A percentile compares a stretch with the other conserved stretches of the same genome.
phyloP scores from a whole-genome alignment of 2,113 vertebrate species.

The Thunnus thynnus region DNA sequence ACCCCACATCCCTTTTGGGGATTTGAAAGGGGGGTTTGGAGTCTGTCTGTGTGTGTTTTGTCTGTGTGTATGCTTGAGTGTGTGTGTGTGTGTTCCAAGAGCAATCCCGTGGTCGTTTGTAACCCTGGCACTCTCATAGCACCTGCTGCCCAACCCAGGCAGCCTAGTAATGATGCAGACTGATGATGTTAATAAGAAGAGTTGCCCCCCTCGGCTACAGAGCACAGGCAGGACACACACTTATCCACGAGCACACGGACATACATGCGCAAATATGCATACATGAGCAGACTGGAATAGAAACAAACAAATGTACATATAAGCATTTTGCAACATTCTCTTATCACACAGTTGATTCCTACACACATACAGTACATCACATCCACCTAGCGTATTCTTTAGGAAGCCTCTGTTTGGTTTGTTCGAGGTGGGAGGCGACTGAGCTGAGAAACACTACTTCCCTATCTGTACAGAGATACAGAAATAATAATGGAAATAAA shows the following conservation, averaged over 20 bases:
- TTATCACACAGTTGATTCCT: not conserved
- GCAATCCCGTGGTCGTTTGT: slow-evolving; percentile 92
- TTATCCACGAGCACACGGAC: slow-evolving; percentile 23
- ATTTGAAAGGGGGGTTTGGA: slow-evolving; percentile 89
- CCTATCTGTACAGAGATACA: slow-evolving; percentile 71
- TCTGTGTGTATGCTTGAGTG: not conserved
- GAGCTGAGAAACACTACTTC: slow-evolving; percentile 52
- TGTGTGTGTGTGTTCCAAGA: slow-evolving; percentile 73
- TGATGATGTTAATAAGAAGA: slow-evolving; percentile 96
- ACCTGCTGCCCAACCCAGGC: slow-evolving; percentile 93
- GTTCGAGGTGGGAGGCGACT: slow-evolving; percentile 50
- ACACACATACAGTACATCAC: not conserved
- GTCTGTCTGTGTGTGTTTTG: slow-evolving; percentile 81
- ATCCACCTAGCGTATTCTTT: not conserved
- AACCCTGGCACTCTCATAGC: slow-evolving; percentile 91
- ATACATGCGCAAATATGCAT: slow-evolving; percentile 27
- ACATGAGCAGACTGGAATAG: not conserved
- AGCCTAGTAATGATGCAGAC: slow-evolving; percentile 96
- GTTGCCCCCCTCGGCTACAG: slow-evolving; percentile 91
- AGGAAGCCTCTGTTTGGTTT: slow-evolving; percentile 25
- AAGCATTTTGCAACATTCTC: slow-evolving; percentile 30
- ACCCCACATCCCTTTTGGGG: slow-evolving; percentile 93
- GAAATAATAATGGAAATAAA: slow-evolving; percentile 80
- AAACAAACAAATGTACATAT: slow-evolving; percentile 17
- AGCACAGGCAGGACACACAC: slow-evolving; percentile 75